A percentile compares a stretch with the other conserved stretches of the same genome.
phyloP scores from a whole-genome alignment of 2,113 vertebrate genomes.

The Nannobrachium achirus region DNA sequence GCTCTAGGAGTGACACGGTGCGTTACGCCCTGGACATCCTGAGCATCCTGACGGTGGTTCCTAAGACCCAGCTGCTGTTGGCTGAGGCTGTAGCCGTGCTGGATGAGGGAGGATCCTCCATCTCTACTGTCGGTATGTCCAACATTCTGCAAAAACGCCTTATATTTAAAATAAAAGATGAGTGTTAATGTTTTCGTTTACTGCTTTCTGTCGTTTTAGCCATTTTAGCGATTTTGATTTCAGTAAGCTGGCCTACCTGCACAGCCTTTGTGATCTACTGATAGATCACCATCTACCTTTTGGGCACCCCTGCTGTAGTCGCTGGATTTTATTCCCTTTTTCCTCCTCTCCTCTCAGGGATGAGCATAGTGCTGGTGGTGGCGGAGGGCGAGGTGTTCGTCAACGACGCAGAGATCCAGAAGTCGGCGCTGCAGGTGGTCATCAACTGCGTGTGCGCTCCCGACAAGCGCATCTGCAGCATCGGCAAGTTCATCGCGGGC shows the following conservation, averaged over 20 bases:
- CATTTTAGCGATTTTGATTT: no score
- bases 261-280: no score
- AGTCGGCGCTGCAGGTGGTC: constrained; percentile 96
- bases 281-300: no score
- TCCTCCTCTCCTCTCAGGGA: constrained; percentile 87
- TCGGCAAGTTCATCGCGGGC: constrained; percentile 95
- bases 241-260: no score
- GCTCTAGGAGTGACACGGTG: constrained; percentile 93
- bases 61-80: constrained; percentile 94
- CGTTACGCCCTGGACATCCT: constrained; percentile 96
- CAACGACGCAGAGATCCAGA: constrained; percentile 98
- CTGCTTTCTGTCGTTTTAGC: no score
- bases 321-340: no score
- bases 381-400: constrained; percentile 98
- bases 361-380: constrained; percentile 97
- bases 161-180: no score
- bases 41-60: constrained; percentile 96
- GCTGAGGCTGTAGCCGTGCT: constrained; percentile 93
- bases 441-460: constrained; percentile 98
- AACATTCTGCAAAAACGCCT: no score
- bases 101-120: constrained; percentile 90
- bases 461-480: constrained; percentile 94
- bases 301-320: no score
- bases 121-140: constrained; percentile 95
- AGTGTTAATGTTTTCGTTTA: no score